These are phyloP conservation scores for Teleopsis dalmanni DNA, from an alignment of 1,140 invertebrate genomes.

Conservation along the genomic window DNA sequence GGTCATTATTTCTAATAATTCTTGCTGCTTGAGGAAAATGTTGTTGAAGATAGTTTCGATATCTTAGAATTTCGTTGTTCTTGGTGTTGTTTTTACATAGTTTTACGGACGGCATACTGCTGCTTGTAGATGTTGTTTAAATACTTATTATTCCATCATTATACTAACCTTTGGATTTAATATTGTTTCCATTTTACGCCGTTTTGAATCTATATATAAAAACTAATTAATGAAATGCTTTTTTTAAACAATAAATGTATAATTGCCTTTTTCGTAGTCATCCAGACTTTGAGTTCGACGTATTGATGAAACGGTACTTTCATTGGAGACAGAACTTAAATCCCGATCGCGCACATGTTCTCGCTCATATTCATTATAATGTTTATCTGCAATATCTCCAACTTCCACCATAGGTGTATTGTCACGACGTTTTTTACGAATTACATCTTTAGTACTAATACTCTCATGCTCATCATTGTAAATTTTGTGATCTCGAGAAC, in stretches of 20 bases:
- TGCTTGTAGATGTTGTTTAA: conserved; percentile 20
- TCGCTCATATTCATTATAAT: conserved; percentile 16
- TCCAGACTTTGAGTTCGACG: conserved; percentile 44
- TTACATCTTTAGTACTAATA: not conserved
- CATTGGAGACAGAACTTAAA: conserved; percentile 42
- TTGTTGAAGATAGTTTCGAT: too few species aligned
- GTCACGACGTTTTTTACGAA: conserved; percentile 13
- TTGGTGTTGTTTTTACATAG: conserved; percentile 12
- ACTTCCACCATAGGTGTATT: conserved; percentile 7
- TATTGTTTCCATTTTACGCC: conserved; percentile 68
- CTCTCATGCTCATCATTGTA: conserved; percentile 3
- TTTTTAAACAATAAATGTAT: conserved; percentile 14
- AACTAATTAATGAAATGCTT: not conserved
- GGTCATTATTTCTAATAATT: too few species aligned
- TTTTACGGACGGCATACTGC: conserved; percentile 12
- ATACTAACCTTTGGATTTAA: conserved; percentile 69
- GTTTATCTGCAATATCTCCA: conserved; percentile 1
- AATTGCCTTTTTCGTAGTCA: conserved; percentile 49
- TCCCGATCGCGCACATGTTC: conserved; percentile 34
- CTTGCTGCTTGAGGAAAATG: too few species aligned
- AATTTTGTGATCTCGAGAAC: not conserved
- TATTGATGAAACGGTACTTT: conserved; percentile 44
- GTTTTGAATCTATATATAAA: conserved; percentile 60
- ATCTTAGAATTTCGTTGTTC: too few species aligned
- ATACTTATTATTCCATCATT: conserved; percentile 42